Base-by-base conservation (phyloP, 2,113 vertebrate genomes). In the Hylia prasina region DNA sequence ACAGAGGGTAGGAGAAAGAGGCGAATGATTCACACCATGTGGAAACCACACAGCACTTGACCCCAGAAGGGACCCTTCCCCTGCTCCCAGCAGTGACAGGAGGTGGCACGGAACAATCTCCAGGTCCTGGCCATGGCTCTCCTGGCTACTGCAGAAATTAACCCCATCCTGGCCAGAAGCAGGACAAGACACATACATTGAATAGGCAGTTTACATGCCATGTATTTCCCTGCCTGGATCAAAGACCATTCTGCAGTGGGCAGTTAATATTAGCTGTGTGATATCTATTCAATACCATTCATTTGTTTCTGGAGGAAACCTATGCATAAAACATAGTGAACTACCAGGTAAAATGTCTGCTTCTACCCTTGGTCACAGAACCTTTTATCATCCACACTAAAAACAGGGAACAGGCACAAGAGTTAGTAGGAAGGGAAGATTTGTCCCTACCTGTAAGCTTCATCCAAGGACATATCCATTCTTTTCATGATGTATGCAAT, bases 401-500 rank as follows among this genome's bases (percentile, higher is more conserved):
- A 83, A 81, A 33, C 13, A 80, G 40, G 63, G 28, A 73, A 44
- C 9, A 51, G 69, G 57, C 66, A 63, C 16, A 40, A 72, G 44
- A 70, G 33, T 37, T 10, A 24, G 33, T 10, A 64, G 5, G 44
- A 79, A 58, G 39, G 44, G 47, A 19, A 30, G 10, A 13, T 23
- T 51, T 42, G 58, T 58, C 45, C 96, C 98, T 97, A 98, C 98
- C 98, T 98, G 96, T 98, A 98, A 64, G 98, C 98, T 95, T 98
- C 98, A 25, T 98, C 98, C 70, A 98, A 69, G 76, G 98, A 98
- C 98, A 98, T 98, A 44, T 98, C 98, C 98, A 98, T 98, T 93
- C 98, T 98, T 95, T 98, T 98, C 98, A 98, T 98, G 88, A 98
- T 98, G 71, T 98, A 98, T 28, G 98, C 98, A 11, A 98, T 98